Conservation (phyloP, 2,113 vertebrate species). For the Oncorhynchus keta region DNA sequence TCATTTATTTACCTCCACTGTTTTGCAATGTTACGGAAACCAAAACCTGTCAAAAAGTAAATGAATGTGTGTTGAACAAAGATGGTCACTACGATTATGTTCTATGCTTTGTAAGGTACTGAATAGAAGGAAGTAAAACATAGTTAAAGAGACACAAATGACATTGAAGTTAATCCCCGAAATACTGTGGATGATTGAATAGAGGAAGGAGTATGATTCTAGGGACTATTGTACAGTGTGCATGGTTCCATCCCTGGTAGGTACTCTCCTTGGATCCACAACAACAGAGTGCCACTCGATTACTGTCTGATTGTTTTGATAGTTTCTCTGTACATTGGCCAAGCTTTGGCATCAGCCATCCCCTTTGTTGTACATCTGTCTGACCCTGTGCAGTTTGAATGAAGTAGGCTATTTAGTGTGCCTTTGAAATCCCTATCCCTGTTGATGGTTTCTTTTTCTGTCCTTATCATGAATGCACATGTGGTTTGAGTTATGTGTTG, state of each 20-base stretch:
- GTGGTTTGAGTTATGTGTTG: conserved; percentile 55
- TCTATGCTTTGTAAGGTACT: conserved; percentile 38
- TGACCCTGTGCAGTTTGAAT: conserved; percentile 58
- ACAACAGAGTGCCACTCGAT: conserved; percentile 55
- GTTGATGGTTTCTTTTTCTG: conserved; percentile 61
- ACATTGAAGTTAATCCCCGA: conserved; percentile 50
- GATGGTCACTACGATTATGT: conserved; percentile 47
- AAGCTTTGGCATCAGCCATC: conserved; percentile 34
- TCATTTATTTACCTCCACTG: conserved; percentile 50
- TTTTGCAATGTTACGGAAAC: conserved; percentile 63
- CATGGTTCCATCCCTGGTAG: conserved; percentile 29
- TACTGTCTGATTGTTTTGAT: conserved; percentile 56
- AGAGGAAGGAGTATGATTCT: conserved; percentile 35
- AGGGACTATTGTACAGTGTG: conserved; percentile 28
- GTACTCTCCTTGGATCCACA: conserved; percentile 55
- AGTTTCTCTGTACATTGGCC: conserved; percentile 34
- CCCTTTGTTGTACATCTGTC: conserved; percentile 34
- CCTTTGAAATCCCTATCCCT: conserved; percentile 68
- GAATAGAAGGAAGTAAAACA: conserved; percentile 40
- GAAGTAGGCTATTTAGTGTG: conserved; percentile 60
- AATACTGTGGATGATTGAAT: conserved; percentile 41
- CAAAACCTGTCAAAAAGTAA: conserved; percentile 57
- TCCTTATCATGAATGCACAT: conserved; percentile 62
- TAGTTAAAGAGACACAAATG: conserved; percentile 66
- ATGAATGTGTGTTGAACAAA: conserved; percentile 72